Base-by-base conservation (phyloP, 2,888 invertebrate genomes). In the Mystacides longicornis region DNA sequence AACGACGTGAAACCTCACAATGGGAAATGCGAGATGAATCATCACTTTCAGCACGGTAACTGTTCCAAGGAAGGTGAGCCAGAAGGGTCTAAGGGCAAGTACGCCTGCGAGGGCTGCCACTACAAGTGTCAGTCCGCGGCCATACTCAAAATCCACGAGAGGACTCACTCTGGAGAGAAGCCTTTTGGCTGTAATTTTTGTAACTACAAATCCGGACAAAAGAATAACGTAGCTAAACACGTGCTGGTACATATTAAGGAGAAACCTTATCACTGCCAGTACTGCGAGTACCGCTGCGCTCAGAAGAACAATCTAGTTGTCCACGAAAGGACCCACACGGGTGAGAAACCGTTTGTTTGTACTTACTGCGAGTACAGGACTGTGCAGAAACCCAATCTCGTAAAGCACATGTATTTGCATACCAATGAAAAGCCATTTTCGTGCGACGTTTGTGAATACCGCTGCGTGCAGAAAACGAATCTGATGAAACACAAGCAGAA, bases 221-320 rank as follows among this genome's bases (percentile, higher is more conserved):
- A 77, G 54, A 77, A 77, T 42, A 77, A 77, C 37, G 77, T 77
- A 0, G 76, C 75, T 0, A 77, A 77, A 65, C 77, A 77, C n/a
- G 72, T 77, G 3, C 54, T 77, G 16, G 76, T 77, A 0, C 77
- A 78, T 45, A 77, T 76, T 75, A 77, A 78, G 49, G 74, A 77
- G 50, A 78, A 78, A 60, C 77, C 77, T 0, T 77, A 74, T 31
- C 63, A 71, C 0, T 78, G 77, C 57, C 74, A 77, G 5, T 78
- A 73, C 23, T 78, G 77, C n/a, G 75, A 76, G 1, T 78, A 78
- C 20, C 62, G 72, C 1, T 77, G 77, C 45, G 77, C 77, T 0
- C 77, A 78, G 51, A 78, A 78, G 33, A 78, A 78, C 33, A 78
- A 78, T 27, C 60, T 78, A 42, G 75, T 78, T 0, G 77, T 78